Evolutionary conservation across 2,888 invertebrate species (phyloP), one percentile per base, ranked within the genome.

Genomic region (Chrysodeixis includens): DNA sequence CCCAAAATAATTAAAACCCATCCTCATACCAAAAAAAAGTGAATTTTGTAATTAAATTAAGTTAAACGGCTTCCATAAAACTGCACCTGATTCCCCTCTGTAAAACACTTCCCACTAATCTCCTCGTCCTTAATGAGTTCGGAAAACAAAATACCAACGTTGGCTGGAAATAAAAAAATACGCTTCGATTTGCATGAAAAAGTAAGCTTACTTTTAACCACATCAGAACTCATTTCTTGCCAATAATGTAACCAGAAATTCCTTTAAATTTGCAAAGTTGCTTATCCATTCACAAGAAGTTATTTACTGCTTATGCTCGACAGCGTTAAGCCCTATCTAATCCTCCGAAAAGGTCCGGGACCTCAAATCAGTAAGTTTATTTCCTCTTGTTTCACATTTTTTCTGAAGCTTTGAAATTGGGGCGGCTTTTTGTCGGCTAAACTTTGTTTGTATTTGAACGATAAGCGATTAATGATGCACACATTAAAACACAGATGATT

Each of bases 381-480:
- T 62, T 69, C 49, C 57, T 49, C 67, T 71, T 74, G 66, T 66
- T 71, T 67, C 59, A 64, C 59, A 64, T 65, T 72, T 78, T 74
- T 75, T 56, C 35, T 26, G 30, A 70, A 70, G 53, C 67, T 44
- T n/a, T 40, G 20, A 62, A 22, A 49, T 65, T 67, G 14, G 57
- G 32, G 35, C n/a, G 55, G 32, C 30, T 62, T 18, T 70, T 73
- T 68, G 44, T 56, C 30, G 58, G 10, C 6, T 30, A 30, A 61
- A 54, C 56, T 62, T 60, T 52, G 20, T 62, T 54, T 6, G 26
- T 53, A 30, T 30, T 51, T 46, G 22, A 72, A 40, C 56, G 56
- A 63, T 75, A 30, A 53, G 40, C 16, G 26, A 62, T 59, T 67
- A 60, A 30, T 51, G 20, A 1, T 1, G 26, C 55, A 26, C 7